phyloP scores from a whole-genome alignment of 2,797 vertebrate species.

The Eulemur rubriventer region DNA sequence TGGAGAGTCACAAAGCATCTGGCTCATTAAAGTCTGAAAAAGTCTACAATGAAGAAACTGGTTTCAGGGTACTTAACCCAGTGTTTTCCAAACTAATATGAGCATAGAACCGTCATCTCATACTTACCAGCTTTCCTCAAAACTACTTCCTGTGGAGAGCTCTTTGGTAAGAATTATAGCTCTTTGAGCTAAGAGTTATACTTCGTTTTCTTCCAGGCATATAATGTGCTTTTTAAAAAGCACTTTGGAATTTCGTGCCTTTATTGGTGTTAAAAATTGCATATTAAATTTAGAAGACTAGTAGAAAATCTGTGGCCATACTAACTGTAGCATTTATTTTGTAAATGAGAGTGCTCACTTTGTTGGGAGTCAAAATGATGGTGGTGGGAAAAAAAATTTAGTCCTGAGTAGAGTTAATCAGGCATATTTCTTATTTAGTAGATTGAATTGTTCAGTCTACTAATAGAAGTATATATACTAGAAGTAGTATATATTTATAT shows the following conservation, averaged over 20 bases:
- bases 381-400: not conserved
- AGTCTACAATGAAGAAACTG: not conserved
- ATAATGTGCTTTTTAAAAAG: slow-evolving; percentile 44
- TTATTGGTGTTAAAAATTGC: slow-evolving; percentile 23
- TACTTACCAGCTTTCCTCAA: not conserved
- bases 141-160: not conserved
- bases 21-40: slow-evolving; percentile 26
- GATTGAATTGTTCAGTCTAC: not conserved
- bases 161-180: slow-evolving; percentile 4
- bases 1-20: slow-evolving; percentile 31
- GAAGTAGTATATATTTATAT: not conserved
- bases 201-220: slow-evolving; percentile 35
- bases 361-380: not conserved
- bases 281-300: slow-evolving; percentile 10
- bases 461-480: slow-evolving; percentile 2
- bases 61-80: not conserved
- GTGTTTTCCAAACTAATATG: not conserved
- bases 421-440: not conserved
- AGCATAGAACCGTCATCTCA: not conserved
- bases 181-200: slow-evolving; percentile 11
- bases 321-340: not conserved
- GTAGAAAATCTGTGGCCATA: not conserved
- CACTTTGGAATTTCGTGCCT: slow-evolving; percentile 31
- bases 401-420: not conserved
- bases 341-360: not conserved